Percentiles rank a stretch among this genome's conserved stretches.
Conservation (phyloP, 1,140 invertebrate species). For the Nomia melanderi region DNA sequence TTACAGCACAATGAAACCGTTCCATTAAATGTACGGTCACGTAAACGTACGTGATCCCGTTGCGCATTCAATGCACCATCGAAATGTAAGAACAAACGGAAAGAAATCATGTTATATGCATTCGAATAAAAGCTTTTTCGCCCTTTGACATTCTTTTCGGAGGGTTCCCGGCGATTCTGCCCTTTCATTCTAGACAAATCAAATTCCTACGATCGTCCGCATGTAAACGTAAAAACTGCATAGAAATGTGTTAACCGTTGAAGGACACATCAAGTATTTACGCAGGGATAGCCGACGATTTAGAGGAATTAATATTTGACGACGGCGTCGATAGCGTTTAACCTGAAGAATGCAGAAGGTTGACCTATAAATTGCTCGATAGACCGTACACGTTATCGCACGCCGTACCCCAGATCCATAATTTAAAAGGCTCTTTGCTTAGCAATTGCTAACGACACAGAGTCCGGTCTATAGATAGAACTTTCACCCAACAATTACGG, state of each 20-base stretch:
- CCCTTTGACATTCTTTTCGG: neutral
- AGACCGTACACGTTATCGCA: slow-evolving; percentile 25
- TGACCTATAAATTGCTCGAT: slow-evolving; percentile 46
- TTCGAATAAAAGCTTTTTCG: neutral
- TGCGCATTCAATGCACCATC: neutral
- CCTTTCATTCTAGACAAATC: neutral
- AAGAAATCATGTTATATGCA: neutral
- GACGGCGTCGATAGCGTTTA: neutral
- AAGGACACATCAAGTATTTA: neutral
- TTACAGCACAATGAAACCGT: slow-evolving; percentile 15
- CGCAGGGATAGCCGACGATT: slow-evolving; percentile 1
- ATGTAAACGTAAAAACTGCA: neutral
- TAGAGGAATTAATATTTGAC: slow-evolving; percentile 23
- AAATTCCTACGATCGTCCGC: no score
- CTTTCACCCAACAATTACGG: slow-evolving; percentile 15
- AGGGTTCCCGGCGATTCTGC: neutral
- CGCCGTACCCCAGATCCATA: slow-evolving; percentile 25
- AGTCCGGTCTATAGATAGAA: slow-evolving; percentile 24
- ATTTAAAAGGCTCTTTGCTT: slow-evolving; percentile 34
- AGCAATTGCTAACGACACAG: slow-evolving; percentile 31
- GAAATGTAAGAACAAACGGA: neutral
- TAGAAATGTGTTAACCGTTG: neutral
- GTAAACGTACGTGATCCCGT: slow-evolving; percentile 3
- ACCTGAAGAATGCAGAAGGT: slow-evolving; percentile 23
- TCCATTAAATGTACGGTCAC: neutral